These are phyloP conservation scores for Crenuchus spilurus DNA, from an alignment of 2,797 vertebrate genomes.

Conservation along the genomic window DNA sequence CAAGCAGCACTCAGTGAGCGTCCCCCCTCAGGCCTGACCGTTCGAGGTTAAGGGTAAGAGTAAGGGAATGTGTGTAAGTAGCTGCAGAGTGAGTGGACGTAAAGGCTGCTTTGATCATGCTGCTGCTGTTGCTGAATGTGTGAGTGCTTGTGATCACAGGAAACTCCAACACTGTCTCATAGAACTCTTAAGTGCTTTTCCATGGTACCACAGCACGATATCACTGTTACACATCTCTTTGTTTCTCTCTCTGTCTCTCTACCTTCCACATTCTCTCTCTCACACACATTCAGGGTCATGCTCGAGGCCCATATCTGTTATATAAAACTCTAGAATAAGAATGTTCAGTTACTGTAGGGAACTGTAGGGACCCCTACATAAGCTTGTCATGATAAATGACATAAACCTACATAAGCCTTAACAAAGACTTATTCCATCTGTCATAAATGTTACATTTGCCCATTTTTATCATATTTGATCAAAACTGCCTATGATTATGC, in stretches of 20 bases:
- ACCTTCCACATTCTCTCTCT: conserved; percentile 19
- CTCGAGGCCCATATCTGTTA: too few relatives aligned
- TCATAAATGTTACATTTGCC: too few relatives aligned
- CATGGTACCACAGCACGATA: conserved; percentile 46
- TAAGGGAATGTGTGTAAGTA: conserved; percentile 1
- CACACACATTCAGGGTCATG: too few relatives aligned
- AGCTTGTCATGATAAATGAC: too few relatives aligned
- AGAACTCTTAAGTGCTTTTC: conserved; percentile 55
- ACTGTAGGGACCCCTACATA: too few relatives aligned
- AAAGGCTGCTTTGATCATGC: conserved; percentile 45
- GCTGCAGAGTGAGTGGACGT: conserved; percentile 1
- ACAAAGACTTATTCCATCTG: too few relatives aligned
- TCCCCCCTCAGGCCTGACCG: conserved; percentile 24
- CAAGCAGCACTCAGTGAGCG: not conserved
- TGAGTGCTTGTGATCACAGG: conserved; percentile 36
- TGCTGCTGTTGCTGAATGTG: conserved; percentile 12
- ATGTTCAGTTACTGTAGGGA: too few relatives aligned
- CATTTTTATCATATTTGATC: too few relatives aligned
- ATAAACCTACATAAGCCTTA: too few relatives aligned
- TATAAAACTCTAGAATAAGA: too few relatives aligned
- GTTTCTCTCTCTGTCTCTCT: too few relatives aligned
- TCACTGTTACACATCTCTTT: conserved; percentile 44
- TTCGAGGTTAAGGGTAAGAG: not conserved
- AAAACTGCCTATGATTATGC: too few relatives aligned
- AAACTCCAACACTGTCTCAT: conserved; percentile 33